phyloP scores from a whole-genome alignment of 1,140 invertebrate genomes.

The Dreissena rostriformis region DNA sequence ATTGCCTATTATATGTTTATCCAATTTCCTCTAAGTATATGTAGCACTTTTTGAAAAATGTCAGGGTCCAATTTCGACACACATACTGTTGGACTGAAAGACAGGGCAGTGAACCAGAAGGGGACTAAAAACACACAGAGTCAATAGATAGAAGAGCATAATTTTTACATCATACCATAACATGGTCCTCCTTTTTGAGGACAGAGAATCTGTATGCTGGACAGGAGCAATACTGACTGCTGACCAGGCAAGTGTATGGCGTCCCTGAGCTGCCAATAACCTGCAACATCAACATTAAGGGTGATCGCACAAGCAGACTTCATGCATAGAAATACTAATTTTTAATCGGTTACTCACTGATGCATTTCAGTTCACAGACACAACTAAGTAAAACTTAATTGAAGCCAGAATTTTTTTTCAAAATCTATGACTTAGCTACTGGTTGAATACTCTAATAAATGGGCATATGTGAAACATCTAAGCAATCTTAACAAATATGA shows the following conservation, averaged over 20 bases:
- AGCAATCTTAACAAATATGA: no score
- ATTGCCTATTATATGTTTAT: background rate
- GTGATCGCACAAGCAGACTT: background rate
- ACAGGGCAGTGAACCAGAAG: background rate
- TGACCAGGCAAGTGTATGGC: constrained; percentile 72
- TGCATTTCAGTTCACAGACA: background rate
- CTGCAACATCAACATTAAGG: constrained; percentile 46
- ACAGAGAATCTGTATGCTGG: constrained; percentile 75
- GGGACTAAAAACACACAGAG: background rate
- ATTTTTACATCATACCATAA: constrained; percentile 63
- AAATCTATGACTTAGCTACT: no score
- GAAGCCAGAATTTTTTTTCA: no score
- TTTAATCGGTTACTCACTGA: background rate
- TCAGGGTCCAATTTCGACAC: background rate
- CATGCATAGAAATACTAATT: background rate
- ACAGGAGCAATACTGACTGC: constrained; percentile 74
- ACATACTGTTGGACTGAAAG: background rate
- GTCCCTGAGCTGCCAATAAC: constrained; percentile 76
- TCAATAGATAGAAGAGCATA: background rate
- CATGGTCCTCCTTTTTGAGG: constrained; percentile 68
- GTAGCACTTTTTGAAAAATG: background rate
- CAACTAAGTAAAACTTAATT: background rate
- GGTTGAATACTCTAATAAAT: no score
- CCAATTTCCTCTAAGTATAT: background rate
- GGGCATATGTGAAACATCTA: no score